A percentile compares a stretch with the other conserved stretches of the same genome.
These are phyloP conservation scores for Delichon dasypus DNA, from an alignment of 2,797 vertebrate species.

Conservation along the genomic window DNA sequence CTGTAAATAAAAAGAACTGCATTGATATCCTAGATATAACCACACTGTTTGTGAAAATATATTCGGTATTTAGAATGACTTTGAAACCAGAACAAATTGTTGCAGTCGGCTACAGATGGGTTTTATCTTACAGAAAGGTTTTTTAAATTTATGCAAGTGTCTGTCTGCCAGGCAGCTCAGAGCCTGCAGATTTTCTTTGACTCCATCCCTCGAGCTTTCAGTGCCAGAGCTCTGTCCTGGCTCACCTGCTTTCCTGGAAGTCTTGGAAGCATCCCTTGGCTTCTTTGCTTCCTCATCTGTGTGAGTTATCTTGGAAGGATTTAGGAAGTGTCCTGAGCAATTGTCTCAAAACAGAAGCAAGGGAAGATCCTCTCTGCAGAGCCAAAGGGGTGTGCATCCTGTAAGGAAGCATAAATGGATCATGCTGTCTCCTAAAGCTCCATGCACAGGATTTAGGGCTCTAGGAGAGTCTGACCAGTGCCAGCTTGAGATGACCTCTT, in stretches of 20 bases:
- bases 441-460: rapidly evolving
- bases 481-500: neutral
- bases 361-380: neutral
- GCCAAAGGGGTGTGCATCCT: neutral
- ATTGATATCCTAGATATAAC: neutral
- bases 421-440: neutral
- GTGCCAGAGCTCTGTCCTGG: neutral
- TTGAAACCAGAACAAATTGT: neutral
- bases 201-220: neutral
- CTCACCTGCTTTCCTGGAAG: neutral
- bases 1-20: neutral
- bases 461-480: neutral
- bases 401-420: neutral
- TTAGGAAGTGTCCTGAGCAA: neutral
- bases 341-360: neutral
- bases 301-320: neutral
- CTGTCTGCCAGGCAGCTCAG: neutral
- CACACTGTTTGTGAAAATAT: neutral
- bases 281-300: neutral
- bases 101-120: neutral
- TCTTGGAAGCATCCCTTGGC: neutral
- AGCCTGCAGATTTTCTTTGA: neutral
- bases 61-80: neutral
- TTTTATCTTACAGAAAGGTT: neutral
- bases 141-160: neutral